Evolutionary conservation across 2,113 vertebrate species (phyloP).

Genomic region (Antidorcas marsupialis): DNA sequence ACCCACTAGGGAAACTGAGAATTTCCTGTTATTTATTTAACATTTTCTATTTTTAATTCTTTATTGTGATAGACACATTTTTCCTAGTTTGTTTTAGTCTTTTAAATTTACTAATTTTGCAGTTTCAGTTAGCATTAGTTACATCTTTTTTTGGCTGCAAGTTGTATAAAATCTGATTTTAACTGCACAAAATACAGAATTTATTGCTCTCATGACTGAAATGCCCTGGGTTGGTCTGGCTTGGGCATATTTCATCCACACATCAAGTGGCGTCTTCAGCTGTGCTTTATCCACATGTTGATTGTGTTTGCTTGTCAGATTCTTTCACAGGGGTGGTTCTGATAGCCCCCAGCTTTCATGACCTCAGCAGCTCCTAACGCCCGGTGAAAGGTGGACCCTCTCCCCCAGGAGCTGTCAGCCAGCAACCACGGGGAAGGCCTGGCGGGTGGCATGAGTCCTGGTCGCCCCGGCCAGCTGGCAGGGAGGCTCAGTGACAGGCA

Average conservation of each 20-base stretch:
- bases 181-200: not conserved
- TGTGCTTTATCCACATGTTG: not conserved
- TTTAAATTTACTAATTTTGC: not conserved
- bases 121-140: not conserved
- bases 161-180: not conserved
- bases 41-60: not conserved
- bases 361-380: not conserved
- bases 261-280: not conserved
- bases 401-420: not conserved
- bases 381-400: not conserved
- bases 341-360: not conserved
- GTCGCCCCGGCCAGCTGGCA: fast-evolving
- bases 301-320: not conserved
- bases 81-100: not conserved
- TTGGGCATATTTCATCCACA: not conserved
- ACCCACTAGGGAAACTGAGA: not conserved
- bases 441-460: not conserved
- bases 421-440: not conserved
- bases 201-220: not conserved
- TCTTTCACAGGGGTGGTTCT: not conserved
- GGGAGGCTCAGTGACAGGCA: fast-evolving
- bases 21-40: not conserved
- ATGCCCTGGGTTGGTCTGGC: not conserved
- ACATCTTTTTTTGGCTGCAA: not conserved
- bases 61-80: not conserved